Base-by-base conservation (phyloP, 2,888 invertebrate genomes). In the Cryptosula pallasiana region DNA sequence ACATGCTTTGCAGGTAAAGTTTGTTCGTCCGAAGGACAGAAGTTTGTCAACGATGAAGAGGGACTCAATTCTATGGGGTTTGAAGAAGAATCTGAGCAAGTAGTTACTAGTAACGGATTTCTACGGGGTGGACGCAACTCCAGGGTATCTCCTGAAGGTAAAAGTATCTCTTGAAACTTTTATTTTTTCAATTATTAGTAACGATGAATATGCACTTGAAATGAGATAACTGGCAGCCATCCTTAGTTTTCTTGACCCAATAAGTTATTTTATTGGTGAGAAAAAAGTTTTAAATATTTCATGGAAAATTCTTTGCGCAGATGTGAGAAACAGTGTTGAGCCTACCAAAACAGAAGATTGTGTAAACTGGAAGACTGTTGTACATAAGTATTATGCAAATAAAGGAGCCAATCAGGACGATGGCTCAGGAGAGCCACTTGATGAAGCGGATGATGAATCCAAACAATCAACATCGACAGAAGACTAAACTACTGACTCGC, bases 281-380 rank as follows among this genome's bases (percentile, higher is more conserved):
- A n/a, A n/a, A n/a, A n/a, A n/a, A n/a, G n/a, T n/a, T n/a, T n/a
- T n/a, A n/a, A n/a, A n/a, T n/a, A n/a, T n/a, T n/a, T n/a, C n/a
- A n/a, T n/a, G n/a, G n/a, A n/a, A n/a, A n/a, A n/a, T n/a, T n/a
- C n/a, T 45, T 45, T 45, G 20, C 5, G 45, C 45, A 45, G 45
- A 45, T 20, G 20, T 45, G 45, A 20, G 20, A 20, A 45, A 20
- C 45, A 45, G 45, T 20, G 20, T 5, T 13, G 45, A 27, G n/a
- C 80, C 81, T 0, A 78, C 79, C 71, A 75, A 78, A 34, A 78
- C 84, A 27, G 83, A 83, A 73, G 80, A 83, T 71, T 82, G 82
- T 29, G 80, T 84, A 1, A 78, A 83, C 73, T 84, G 84, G 83
- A 72, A 75, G 54, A 74, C 76, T 72, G 83, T 84, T 23, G 80